Base-by-base conservation (phyloP, 2,797 vertebrate genomes). In the Premnoplex brunnescens region DNA sequence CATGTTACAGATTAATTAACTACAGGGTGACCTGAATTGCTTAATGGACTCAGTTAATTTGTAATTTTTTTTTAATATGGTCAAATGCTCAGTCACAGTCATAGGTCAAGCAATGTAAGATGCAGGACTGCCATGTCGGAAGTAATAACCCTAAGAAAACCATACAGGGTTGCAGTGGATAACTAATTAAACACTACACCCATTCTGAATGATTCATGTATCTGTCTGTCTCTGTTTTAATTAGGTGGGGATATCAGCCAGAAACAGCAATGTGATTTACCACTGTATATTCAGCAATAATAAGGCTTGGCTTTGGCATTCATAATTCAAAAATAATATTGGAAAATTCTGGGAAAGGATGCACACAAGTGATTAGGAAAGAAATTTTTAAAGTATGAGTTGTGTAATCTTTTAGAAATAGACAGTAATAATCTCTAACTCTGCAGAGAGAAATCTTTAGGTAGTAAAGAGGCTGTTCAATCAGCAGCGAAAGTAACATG, bases 141-240 rank as follows among this genome's bases (percentile, higher is more conserved):
- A 76, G 32, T 77, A 93, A 89, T 27, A 81, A 76, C n/a, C 43
- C 59, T 30, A 55, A 85, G 74, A 69, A 77, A 91, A 88, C 15
- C 6, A 0, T 9, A 69, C 10, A 2, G 6, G 37, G 19, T 83
- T 85, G 58, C 34, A 80, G 85, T 77, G 10, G 52, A 63, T 58
- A 71, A 77, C 46, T 74, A 88, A 83, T 91, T 92, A 95, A 88
- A 96, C 46, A 88, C 68, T 39, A 49, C 51, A 84, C 54, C 55
- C 73, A 66, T 81, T 86, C 44, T 54, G 43, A 89, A 90, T 84
- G 83, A 90, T 78, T 91, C 49, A 86, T 77, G 3, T 74, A 71
- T 74, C 44, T 62, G 48, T 79, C 85, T 83, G 68, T 77, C 60
- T 80, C 39, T 91, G 73, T 49, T 93, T 90, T 68, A 86, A 78